Base-by-base conservation (phyloP, 1,140 invertebrate genomes). In the Drosophila prosaltans region DNA sequence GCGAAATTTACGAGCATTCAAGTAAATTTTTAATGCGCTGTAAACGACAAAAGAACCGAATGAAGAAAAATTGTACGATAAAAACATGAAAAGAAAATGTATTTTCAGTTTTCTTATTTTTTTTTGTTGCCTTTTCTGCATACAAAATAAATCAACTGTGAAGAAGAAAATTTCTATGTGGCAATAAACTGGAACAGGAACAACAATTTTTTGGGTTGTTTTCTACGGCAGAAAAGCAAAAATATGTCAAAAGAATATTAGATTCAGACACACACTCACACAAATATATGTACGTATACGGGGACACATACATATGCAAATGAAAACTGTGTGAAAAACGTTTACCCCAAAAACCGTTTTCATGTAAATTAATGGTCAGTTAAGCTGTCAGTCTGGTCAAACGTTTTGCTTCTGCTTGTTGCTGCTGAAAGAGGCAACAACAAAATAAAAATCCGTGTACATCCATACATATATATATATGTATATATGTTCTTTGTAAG, bases 311-410 rank as follows among this genome's bases (percentile, higher is more conserved):
- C 24, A 72, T 76, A 72, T 75, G 68, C 57, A 59, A 59, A 59
- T 39, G 57, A 39, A 32, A 59, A 59, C 57, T 59, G 41, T 51
- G 45, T 51, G 45, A 51, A 51, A 51, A 51, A 2, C 45, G 24
- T 51, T 66, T 69, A 28, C 43, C 21, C 64, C 57, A 67, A 59
- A 54, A 81, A 76, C 69, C 80, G 89, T 89, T 84, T 79, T 75
- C 84, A 89, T 89, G 85, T 74, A 89, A 89, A 89, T 89, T 81
- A 84, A 89, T 89, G 84, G 84, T 81, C 84, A 84, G 84, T 89
- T 89, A 81, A 89, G 86, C 74, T 89, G 84, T 89, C 80, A 81
- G 80, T 57, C 74, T 64, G 59, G 64, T 74, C 58, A 65, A 61
- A 71, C 74, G 65, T 72, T 72, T 78, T 57, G 60, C 72, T 72